Evolutionary conservation across 2,888 invertebrate species (phyloP).

Genomic region (Oasisia sp.): DNA sequence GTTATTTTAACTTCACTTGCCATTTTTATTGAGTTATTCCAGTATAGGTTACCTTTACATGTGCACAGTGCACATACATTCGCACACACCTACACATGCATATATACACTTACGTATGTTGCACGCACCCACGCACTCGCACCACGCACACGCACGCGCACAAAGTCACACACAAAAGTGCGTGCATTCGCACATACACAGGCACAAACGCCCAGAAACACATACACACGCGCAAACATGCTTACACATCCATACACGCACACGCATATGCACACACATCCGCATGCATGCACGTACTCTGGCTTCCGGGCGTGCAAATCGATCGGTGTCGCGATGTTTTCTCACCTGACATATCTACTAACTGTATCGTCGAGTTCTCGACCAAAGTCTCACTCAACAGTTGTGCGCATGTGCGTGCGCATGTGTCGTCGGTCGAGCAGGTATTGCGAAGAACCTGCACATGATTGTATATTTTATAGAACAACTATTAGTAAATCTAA

Average conservation of each 20-base stretch:
- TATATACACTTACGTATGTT: not conserved
- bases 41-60: not conserved
- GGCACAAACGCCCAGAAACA: too few species aligned
- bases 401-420: conserved; percentile 13
- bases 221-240: too few species aligned
- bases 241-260: too few species aligned
- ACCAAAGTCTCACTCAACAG: not conserved
- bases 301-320: not conserved
- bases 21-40: too few species aligned
- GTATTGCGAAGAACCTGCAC: not conserved
- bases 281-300: too few species aligned
- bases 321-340: not conserved
- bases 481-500: not conserved
- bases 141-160: too few species aligned
- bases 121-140: too few species aligned
- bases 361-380: not conserved
- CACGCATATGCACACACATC: too few species aligned
- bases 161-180: too few species aligned
- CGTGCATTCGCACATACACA: too few species aligned
- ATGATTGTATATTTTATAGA: not conserved
- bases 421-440: not conserved
- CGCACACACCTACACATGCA: too few species aligned
- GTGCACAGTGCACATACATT: not conserved
- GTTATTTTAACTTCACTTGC: too few species aligned
- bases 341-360: conserved; percentile 1